These are phyloP conservation scores for Adineta ricciae DNA, from an alignment of 2,888 invertebrate genomes.

Conservation along the genomic window DNA sequence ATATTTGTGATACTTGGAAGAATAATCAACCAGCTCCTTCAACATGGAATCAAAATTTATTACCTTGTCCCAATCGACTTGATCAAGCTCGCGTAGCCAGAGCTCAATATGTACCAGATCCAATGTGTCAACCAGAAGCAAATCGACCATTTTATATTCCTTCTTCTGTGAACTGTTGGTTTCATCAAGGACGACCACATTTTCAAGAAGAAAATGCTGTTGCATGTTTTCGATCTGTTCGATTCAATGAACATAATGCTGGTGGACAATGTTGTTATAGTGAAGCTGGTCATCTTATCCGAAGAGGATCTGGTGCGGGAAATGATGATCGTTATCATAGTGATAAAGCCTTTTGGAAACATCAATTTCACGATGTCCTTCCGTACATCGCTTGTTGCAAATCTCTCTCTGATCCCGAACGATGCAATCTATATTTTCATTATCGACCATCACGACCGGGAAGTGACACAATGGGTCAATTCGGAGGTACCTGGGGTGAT, in stretches of 20 bases:
- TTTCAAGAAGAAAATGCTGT: neutral
- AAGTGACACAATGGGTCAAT: slow-evolving; percentile 6
- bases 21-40: neutral
- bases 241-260: neutral
- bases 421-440: neutral
- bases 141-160: neutral
- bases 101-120: neutral
- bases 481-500: slow-evolving; percentile 36
- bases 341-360: neutral
- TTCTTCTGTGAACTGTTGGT: neutral
- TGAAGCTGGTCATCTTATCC: neutral
- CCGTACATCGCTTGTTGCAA: slow-evolving; percentile 21
- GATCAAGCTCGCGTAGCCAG: neutral
- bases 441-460: slow-evolving; percentile 4
- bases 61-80: neutral
- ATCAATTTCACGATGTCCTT: neutral
- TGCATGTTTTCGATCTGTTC: neutral
- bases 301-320: slow-evolving; percentile 1
- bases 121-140: neutral
- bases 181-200: neutral
- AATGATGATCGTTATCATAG: neutral
- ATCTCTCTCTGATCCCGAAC: neutral
- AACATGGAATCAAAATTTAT: neutral
- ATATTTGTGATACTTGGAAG: neutral
- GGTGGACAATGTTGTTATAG: slow-evolving; percentile 25